Percentiles rank a stretch among this genome's conserved stretches.
These are phyloP conservation scores for Eulemur rufifrons DNA, from an alignment of 2,113 vertebrate genomes.

Conservation along the genomic window DNA sequence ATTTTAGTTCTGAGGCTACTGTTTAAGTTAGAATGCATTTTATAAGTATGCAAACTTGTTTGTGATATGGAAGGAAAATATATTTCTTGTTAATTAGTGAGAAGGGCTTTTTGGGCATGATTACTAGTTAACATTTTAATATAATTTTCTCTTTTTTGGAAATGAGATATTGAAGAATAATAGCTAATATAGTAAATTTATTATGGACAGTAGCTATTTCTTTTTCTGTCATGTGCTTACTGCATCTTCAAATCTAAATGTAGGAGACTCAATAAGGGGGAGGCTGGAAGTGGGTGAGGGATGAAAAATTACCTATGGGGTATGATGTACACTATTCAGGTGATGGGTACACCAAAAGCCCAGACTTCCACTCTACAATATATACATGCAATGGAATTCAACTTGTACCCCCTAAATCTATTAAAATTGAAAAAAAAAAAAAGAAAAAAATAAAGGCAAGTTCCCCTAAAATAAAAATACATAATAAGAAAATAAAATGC, in stretches of 20 bases:
- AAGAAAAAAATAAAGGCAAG: too few species aligned
- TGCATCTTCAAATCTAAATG: not conserved
- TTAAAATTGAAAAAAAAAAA: too few species aligned
- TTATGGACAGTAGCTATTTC: not conserved
- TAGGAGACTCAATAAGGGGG: too few species aligned
- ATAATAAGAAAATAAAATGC: too few species aligned
- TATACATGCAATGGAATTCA: too few species aligned
- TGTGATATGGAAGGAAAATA: conserved; percentile 30
- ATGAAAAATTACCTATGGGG: too few species aligned
- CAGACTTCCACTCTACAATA: too few species aligned
- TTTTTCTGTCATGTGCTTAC: not conserved
- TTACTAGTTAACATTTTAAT: conserved; percentile 33
- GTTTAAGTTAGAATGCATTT: conserved; percentile 17
- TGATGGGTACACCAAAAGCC: too few species aligned
- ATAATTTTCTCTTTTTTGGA: conserved; percentile 42
- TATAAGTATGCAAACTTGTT: not conserved
- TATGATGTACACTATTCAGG: too few species aligned
- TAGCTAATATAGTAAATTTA: not conserved
- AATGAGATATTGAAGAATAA: conserved; percentile 13
- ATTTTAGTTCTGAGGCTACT: conserved; percentile 38
- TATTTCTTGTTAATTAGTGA: conserved; percentile 28
- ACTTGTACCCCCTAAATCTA: too few species aligned
- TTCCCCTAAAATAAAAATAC: too few species aligned
- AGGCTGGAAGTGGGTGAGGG: too few species aligned
- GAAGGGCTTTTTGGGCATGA: not conserved